Percentiles rank a stretch among this genome's conserved stretches.
These are phyloP conservation scores for Corythornis cristatus DNA, from an alignment of 2,113 vertebrate species.

Conservation along the genomic window DNA sequence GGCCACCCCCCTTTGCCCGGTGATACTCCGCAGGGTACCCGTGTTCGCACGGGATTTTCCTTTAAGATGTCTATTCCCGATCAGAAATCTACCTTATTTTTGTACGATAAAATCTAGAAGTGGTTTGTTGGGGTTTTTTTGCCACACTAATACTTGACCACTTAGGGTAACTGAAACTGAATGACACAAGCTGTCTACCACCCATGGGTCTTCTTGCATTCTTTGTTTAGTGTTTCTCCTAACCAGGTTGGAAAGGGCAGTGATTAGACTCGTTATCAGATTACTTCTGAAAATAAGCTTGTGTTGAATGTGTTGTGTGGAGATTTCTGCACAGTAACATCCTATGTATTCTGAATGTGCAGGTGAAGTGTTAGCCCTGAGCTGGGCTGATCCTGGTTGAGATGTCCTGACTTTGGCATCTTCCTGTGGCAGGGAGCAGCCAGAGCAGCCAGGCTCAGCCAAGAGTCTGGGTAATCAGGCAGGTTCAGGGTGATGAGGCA, in stretches of 20 bases:
- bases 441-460: neutral
- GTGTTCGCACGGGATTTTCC: neutral
- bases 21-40: rapidly evolving
- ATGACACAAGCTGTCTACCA: neutral
- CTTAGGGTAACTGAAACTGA: neutral
- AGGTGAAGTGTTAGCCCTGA: neutral
- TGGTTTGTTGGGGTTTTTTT: neutral
- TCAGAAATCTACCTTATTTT: too few relatives aligned
- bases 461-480: too few relatives aligned
- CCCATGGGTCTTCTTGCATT: neutral
- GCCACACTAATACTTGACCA: rapidly evolving
- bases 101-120: neutral
- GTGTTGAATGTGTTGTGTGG: neutral
- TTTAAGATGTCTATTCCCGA: rapidly evolving
- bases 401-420: neutral
- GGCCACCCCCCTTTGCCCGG: rapidly evolving
- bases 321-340: neutral
- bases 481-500: rapidly evolving
- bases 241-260: neutral
- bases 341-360: neutral
- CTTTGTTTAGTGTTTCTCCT: neutral
- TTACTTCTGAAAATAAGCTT: neutral
- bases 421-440: neutral
- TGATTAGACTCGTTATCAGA: neutral
- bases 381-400: too few relatives aligned